Base-by-base conservation (phyloP, 2,113 vertebrate species). In the Miniopterus natalensis region DNA sequence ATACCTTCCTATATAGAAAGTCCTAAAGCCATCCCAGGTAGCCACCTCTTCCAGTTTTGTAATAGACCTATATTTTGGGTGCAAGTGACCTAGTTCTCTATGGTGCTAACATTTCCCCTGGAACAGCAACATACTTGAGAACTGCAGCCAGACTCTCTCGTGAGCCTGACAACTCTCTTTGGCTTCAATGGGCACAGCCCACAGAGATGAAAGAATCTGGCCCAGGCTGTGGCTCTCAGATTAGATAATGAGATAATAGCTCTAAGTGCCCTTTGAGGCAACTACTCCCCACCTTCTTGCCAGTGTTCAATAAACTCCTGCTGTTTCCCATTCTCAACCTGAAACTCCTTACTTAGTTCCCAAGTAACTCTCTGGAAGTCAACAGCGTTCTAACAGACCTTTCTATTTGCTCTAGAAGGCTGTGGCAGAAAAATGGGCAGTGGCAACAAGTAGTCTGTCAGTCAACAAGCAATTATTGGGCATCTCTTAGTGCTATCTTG, bases 211-310 rank as follows among this genome's bases (percentile, higher is more conserved):
- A 97, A 97, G 94, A 86, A 53, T 61, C 68, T 13, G 15, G 70
- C 94, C 63, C 68, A 95, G 78, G 74, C 91, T 96, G 85, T 36
- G 74, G 68, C n/a, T 95, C 85, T 96, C 73, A 66, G 92, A 47
- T 96, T 96, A 93, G 89, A 97, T 96, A 96, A 96, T 94, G 94
- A 97, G 88, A 97, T 97, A 97, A 97, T 96, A 97, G 75, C 83
- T 92, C 70, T 77, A 73, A 86, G 80, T 95, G 88, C 75, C 90
- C 90, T 97, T 96, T 97, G 96, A 97, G 88, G 95, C 81, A 96
- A 95, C 85, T 53, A 92, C 85, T 95, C 63, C 83, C 85, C 94
- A 91, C 85, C 88, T 94, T 95, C 80, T 96, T 88, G 40, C 31
- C 21, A 75, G 88, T 83, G 91, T 96, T 97, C 97, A 97, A 96